Percentiles rank a stretch among this genome's conserved stretches.
Conservation (phyloP, 2,888 invertebrate species). For the Physocephala rufipes region DNA sequence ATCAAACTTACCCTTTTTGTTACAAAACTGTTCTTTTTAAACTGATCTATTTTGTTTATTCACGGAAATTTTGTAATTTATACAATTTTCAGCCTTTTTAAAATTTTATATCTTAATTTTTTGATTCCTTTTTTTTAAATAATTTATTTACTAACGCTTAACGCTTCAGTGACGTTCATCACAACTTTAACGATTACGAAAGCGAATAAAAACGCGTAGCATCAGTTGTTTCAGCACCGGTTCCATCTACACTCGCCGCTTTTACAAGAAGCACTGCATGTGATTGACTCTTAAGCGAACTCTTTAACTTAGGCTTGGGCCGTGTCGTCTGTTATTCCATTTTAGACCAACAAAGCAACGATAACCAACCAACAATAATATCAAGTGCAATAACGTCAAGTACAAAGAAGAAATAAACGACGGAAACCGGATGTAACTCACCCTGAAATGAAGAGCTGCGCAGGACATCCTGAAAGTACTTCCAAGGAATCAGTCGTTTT, state of each 20-base stretch:
- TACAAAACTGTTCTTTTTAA: background rate
- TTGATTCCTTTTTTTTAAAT: background rate
- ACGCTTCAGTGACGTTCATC: background rate
- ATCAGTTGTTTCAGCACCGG: background rate
- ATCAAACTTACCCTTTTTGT: background rate
- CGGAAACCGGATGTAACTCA: background rate
- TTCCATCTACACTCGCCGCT: slow-evolving; percentile 19
- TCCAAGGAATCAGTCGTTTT: background rate
- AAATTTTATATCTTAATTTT: background rate
- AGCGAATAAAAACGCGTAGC: background rate
- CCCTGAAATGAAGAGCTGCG: background rate
- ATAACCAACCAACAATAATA: background rate
- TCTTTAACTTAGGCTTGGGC: slow-evolving; percentile 27
- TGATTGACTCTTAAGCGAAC: slow-evolving; percentile 26
- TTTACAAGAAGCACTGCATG: slow-evolving; percentile 9
- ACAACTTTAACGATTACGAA: background rate
- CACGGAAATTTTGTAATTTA: background rate
- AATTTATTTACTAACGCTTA: background rate
- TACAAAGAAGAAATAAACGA: background rate
- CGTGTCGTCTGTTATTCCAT: background rate
- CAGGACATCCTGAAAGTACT: background rate
- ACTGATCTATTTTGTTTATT: background rate
- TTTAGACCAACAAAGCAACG: background rate
- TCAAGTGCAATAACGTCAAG: background rate
- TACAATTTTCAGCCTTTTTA: background rate